Conservation (phyloP, 2,113 vertebrate species). For the Anthoscopus minutus region DNA sequence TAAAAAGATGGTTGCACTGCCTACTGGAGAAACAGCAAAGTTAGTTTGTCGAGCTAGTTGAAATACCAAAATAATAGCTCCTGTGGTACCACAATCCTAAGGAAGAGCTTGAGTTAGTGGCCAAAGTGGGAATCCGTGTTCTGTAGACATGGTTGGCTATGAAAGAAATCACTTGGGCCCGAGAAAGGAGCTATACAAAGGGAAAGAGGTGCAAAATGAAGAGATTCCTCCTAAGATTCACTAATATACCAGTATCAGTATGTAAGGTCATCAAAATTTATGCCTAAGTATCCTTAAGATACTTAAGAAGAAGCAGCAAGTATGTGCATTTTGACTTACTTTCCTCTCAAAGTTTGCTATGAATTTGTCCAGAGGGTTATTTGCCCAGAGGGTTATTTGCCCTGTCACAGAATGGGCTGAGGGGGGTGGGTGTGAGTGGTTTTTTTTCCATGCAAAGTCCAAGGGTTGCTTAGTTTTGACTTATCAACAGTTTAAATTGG, state of each 20-base stretch:
- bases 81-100: background rate
- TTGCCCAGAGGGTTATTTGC: background rate
- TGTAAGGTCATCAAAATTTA: background rate
- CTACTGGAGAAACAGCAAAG: background rate
- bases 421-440: accelerated
- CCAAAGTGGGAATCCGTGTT: background rate
- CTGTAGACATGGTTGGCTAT: background rate
- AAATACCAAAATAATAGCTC: background rate
- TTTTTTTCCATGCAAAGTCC: background rate
- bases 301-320: accelerated
- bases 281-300: background rate
- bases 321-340: background rate
- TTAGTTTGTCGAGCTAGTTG: background rate
- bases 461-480: background rate
- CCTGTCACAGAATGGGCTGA: background rate
- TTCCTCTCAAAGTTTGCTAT: accelerated
- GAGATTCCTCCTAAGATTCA: background rate
- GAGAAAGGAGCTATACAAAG: background rate
- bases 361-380: background rate
- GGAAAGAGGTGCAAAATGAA: background rate
- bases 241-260: background rate
- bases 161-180: background rate
- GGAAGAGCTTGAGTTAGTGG: background rate
- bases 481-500: background rate
- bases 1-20: background rate